Evolutionary conservation across 2,797 vertebrate species (phyloP).

Genomic region (Natrix natrix): DNA sequence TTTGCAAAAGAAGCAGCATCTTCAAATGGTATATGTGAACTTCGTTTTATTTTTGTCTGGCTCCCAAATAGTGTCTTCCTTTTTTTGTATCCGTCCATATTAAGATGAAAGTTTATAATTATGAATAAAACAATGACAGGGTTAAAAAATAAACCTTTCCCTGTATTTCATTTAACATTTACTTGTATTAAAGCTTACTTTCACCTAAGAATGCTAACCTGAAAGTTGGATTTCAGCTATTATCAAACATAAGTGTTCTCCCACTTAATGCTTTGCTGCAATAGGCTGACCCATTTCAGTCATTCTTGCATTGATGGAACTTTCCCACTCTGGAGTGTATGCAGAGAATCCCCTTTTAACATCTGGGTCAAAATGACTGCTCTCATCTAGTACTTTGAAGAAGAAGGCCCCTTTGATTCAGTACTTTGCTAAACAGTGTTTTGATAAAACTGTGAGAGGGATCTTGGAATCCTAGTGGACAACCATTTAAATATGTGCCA

Average conservation of each 20-base stretch:
- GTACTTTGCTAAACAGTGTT: neutral
- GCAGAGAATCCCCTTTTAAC: neutral
- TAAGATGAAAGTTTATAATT: neutral
- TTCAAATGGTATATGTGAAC: constrained; percentile 85
- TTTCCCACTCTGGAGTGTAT: neutral
- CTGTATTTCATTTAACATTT: neutral
- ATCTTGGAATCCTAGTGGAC: too few species aligned
- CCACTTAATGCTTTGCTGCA: neutral
- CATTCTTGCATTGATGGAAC: neutral
- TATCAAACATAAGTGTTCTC: neutral
- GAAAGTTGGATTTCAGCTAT: neutral
- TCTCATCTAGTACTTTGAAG: neutral
- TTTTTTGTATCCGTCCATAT: neutral
- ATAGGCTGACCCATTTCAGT: neutral
- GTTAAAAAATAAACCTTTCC: neutral
- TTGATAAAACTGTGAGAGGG: neutral
- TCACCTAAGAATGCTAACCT: neutral
- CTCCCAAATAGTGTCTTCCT: neutral
- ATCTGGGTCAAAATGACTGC: neutral
- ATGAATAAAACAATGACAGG: neutral
- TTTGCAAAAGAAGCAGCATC: constrained; percentile 91
- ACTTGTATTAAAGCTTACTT: neutral
- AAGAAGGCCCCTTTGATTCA: neutral
- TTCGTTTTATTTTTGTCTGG: constrained; percentile 25
- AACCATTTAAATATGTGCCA: too few species aligned